Percentiles rank a stretch among this genome's conserved stretches.
phyloP scores from a whole-genome alignment of 1,140 invertebrate species.

The Neodiprion pinetum region DNA sequence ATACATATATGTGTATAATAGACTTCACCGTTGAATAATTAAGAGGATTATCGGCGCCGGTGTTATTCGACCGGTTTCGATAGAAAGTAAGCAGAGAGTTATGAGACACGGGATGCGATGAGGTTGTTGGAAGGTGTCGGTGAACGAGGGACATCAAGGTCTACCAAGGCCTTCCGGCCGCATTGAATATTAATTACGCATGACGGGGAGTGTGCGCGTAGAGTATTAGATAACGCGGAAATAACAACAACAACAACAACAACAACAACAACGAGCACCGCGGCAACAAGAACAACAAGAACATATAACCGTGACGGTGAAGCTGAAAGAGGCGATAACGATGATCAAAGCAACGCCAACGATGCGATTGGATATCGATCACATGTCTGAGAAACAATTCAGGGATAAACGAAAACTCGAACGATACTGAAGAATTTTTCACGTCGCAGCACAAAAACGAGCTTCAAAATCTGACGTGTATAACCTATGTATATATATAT shows the following conservation, averaged over 20 bases:
- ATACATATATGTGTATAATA: not conserved
- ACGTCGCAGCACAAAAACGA: not conserved
- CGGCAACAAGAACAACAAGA: not conserved
- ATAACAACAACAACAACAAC: not conserved
- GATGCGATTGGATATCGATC: too few species aligned
- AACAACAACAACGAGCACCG: not conserved
- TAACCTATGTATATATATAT: too few species aligned
- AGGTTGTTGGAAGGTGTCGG: too few species aligned
- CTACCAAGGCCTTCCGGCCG: not conserved
- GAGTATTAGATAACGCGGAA: not conserved
- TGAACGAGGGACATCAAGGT: too few species aligned
- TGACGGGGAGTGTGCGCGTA: not conserved
- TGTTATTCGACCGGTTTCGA: not conserved
- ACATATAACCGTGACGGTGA: too few species aligned
- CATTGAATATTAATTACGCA: not conserved
- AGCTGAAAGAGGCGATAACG: too few species aligned
- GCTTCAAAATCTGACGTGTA: too few species aligned
- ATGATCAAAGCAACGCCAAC: too few species aligned
- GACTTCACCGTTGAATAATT: not conserved
- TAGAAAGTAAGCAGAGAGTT: not conserved
- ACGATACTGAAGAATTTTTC: not conserved
- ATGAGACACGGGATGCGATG: not conserved
- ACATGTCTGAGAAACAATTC: too few species aligned
- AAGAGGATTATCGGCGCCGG: not conserved
- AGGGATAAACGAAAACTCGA: not conserved